A percentile compares a stretch with the other conserved stretches of the same genome.
Evolutionary conservation across 1,140 invertebrate genomes (phyloP).

Genomic region (Procambarus virginalis): DNA sequence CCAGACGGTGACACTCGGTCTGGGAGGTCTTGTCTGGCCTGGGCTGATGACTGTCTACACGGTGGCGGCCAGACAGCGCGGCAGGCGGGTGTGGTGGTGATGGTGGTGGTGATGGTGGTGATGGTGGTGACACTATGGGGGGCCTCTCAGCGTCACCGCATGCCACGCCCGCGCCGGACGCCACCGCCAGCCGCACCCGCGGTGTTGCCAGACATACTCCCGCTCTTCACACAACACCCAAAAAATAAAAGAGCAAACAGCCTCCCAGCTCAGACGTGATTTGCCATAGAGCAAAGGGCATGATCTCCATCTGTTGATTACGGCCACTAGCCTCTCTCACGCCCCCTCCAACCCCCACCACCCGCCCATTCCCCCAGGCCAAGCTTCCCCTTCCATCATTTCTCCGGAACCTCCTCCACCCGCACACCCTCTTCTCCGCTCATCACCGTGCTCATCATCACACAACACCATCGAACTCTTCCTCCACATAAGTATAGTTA

Average conservation of each 20-base stretch:
- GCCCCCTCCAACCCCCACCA: too few species aligned
- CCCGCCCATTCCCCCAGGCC: too few species aligned
- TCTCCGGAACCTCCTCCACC: not conserved
- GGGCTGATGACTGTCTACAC: constrained; percentile 56
- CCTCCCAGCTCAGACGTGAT: not conserved
- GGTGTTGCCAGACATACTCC: too few species aligned
- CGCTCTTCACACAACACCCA: not conserved
- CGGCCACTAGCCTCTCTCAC: too few species aligned
- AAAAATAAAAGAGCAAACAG: not conserved
- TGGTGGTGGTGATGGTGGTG: constrained; percentile 3
- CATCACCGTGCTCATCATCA: not conserved
- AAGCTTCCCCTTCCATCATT: too few species aligned
- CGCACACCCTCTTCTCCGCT: not conserved
- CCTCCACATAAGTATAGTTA: not conserved
- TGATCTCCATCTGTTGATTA: not conserved
- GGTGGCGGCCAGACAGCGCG: constrained; percentile 56
- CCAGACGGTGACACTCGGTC: constrained; percentile 59
- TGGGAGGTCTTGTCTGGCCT: constrained; percentile 39
- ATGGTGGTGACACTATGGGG: not conserved
- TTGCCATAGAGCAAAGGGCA: not conserved
- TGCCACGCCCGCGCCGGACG: not conserved
- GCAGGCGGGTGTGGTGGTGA: constrained; percentile 25
- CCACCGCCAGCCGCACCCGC: not conserved
- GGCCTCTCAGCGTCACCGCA: not conserved
- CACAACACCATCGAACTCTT: not conserved